phyloP scores from a whole-genome alignment of 2,113 vertebrate genomes.

The Oreocharis arfaki region DNA sequence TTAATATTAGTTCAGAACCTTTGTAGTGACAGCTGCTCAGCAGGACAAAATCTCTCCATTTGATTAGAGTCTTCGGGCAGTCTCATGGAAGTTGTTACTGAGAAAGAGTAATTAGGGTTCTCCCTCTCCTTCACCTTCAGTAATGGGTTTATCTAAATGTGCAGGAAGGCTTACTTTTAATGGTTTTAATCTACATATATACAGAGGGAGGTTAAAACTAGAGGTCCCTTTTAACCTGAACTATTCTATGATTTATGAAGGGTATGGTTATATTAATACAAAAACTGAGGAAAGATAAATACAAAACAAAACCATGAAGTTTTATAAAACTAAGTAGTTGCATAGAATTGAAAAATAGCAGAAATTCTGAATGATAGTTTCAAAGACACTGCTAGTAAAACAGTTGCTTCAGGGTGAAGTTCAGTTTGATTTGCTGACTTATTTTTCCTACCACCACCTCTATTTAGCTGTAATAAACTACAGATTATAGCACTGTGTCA shows the following conservation, averaged over 20 bases:
- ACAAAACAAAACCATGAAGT: background rate
- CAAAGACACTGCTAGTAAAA: background rate
- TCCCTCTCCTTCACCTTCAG: background rate
- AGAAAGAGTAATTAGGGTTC: background rate
- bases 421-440: background rate
- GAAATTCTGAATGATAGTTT: background rate
- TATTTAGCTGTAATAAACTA: background rate
- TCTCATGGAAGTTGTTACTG: background rate
- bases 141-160: background rate
- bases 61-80: background rate
- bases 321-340: background rate
- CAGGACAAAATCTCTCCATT: constrained; percentile 22
- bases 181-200: background rate
- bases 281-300: background rate
- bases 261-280: background rate
- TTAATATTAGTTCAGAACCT: constrained; percentile 2
- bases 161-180: background rate
- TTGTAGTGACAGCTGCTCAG: constrained; percentile 8
- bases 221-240: background rate
- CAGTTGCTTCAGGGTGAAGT: background rate
- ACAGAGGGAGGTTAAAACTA: background rate
- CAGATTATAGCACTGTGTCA: background rate
- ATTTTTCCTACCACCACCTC: background rate
- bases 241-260: background rate
- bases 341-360: background rate